A percentile compares a stretch with the other conserved stretches of the same genome.
Conservation (phyloP, 2,113 vertebrate species). For the Etia nguti region DNA sequence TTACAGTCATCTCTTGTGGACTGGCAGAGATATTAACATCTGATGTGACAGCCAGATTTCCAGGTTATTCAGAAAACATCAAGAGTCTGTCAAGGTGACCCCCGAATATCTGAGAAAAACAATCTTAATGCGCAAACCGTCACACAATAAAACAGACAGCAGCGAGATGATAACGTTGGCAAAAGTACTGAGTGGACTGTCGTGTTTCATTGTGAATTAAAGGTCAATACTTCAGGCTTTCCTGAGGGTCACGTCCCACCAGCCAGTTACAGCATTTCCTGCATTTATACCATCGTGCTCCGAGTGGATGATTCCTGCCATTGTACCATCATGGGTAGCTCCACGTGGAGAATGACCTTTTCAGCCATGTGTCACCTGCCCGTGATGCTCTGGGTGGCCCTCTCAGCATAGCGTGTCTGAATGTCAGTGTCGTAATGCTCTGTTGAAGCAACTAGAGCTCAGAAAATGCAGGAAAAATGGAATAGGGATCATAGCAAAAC, state of each 20-base stretch:
- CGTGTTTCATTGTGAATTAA: constrained; percentile 5
- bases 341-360: constrained; percentile 58
- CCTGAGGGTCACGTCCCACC: background rate
- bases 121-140: background rate
- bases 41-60: constrained; percentile 23
- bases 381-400: constrained; percentile 25
- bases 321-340: constrained; percentile 12
- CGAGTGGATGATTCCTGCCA: constrained; percentile 11
- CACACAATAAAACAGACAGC: background rate
- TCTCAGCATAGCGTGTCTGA: constrained; percentile 14
- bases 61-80: background rate
- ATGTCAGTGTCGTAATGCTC: constrained; percentile 29
- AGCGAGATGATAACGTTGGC: background rate
- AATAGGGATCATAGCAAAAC: background rate
- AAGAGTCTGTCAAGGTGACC: constrained; percentile 7
- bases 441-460: constrained; percentile 6
- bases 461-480: background rate
- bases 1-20: constrained; percentile 9
- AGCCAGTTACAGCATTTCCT: background rate
- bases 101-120: background rate
- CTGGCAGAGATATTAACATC: constrained; percentile 13
- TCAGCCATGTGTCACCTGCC: constrained; percentile 53
- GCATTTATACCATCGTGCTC: constrained; percentile 8
- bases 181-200: background rate
- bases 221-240: constrained; percentile 32